Evolutionary conservation across 2,888 invertebrate genomes (phyloP), one percentile per base, ranked within the genome.

Genomic region (Latrodectus elegans): DNA sequence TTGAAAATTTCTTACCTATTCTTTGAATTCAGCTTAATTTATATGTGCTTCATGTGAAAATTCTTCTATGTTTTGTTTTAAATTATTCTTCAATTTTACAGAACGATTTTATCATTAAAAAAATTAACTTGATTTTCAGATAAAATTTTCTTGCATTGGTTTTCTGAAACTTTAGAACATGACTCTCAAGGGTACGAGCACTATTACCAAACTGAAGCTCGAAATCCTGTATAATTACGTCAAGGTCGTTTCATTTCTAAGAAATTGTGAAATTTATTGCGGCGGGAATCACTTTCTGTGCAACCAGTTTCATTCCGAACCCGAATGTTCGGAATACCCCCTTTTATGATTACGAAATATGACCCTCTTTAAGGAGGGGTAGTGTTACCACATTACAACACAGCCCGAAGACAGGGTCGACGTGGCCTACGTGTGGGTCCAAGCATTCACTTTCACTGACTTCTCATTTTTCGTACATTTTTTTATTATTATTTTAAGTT

Each of bases 311-410:
- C 60, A 60, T 60, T n/a, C 6, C 53, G 15, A 8, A n/a, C 71
- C n/a, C 71, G 10, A 71, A 4, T 14, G 51, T 11, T n/a, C 38
- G 78, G 70, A 53, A 70, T 78, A 68, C 53, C 70, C 52, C 53
- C 65, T 26, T 77, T 49, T n/a, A 6, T 65, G 26, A 53, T 81
- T 81, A 81, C 64, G 72, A 80, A 80, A 80, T n/a, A 80, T 64
- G 64, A n/a, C 72, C 64, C 55, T 49, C 49, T 51, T 8, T 53
- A 15, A 17, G 51, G 64, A 71, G 51, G 51, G 64, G 81, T 9
- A 22, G 14, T 70, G 26, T 11, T 15, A 70, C 53, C 14, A 68
- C 38, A 22, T 22, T 38, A n/a, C 75, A 68, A 77, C 65, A 68
- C 11, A 17, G 17, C 49, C 51, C 51, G 65, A 1, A 17, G 65